These are phyloP conservation scores for Dryobates pubescens DNA, from an alignment of 2,797 vertebrate species.

Conservation along the genomic window DNA sequence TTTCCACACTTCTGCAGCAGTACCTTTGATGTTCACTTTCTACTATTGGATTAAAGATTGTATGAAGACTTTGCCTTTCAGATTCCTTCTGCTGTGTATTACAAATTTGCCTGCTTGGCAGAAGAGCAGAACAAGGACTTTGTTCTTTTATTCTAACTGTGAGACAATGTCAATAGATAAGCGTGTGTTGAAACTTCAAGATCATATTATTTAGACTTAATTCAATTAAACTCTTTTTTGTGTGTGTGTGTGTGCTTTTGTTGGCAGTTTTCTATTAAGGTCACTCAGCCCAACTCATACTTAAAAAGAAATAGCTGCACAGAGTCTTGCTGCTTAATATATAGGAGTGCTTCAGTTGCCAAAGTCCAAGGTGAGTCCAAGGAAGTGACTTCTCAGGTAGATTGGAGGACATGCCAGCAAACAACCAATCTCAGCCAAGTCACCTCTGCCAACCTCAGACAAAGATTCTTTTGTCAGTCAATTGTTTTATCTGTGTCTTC, in stretches of 20 bases:
- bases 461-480: not conserved
- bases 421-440: not conserved
- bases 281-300: not conserved
- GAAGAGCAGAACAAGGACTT: conserved; percentile 46
- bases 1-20: not conserved
- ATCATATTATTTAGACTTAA: conserved; percentile 54
- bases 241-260: conserved; percentile 27
- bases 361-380: conserved; percentile 50
- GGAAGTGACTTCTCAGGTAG: not conserved
- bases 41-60: not conserved
- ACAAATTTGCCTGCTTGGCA: conserved; percentile 32
- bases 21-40: not conserved
- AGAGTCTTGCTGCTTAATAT: not conserved
- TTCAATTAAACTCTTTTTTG: conserved; percentile 8
- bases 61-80: not conserved
- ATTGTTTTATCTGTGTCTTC: not conserved
- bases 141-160: not conserved
- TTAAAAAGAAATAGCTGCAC: conserved; percentile 25
- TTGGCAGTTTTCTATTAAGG: conserved; percentile 54
- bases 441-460: not conserved
- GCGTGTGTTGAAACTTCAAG: conserved; percentile 36
- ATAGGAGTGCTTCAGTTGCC: conserved; percentile 9
- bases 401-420: not conserved
- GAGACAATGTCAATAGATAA: conserved; percentile 56
- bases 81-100: not conserved